Evolutionary conservation across 2,888 invertebrate species (phyloP), one percentile per base, ranked within the genome.

Genomic region (Drosophila infuscata): DNA sequence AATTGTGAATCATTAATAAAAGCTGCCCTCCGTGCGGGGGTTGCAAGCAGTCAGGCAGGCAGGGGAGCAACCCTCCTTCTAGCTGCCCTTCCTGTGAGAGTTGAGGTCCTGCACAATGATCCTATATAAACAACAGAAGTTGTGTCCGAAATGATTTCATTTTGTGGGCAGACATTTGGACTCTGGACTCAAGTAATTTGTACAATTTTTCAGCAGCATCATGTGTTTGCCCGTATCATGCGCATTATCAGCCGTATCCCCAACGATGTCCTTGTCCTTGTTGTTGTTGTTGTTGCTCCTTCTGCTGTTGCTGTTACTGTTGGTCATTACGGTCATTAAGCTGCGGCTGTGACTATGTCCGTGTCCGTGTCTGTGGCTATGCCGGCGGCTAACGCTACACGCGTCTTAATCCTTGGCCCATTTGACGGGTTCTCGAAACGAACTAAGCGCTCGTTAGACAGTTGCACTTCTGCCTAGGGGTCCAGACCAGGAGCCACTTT

Each of bases 1-100:
- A 83, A 90, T 89, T 90, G 81, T 80, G 86, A 89, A 89, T 90
- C 91, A 90, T 91, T 91, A 91, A 90, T 91, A 91, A 88, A 80
- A 79, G 77, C 66, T 79, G 74, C 71, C 72, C 33, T 32, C 62
- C 51, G 38, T 57, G 63, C 52, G 71, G 70, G 77, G 82, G 78
- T 72, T 74, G 75, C 63, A 49, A 57, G 8, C 46, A 29, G 46
- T 12, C 41, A 5, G n/a, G 41, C 46, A 46, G 8, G 58, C n/a
- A 15, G 25, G 25, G 25, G 25, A 33, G 65, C 74, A 70, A 72
- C 69, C 74, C 74, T 64, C 63, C 30, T 25, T 46, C 4, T 36
- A 38, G 53, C 54, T 33, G 25, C 51, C 33, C 36, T 29, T 30
- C 25, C 25, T 38, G 33, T 12, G 49, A 20, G 52, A 29, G 29